Evolutionary conservation across 2,888 invertebrate species (phyloP).

Genomic region (Choristoneura rosaceana): DNA sequence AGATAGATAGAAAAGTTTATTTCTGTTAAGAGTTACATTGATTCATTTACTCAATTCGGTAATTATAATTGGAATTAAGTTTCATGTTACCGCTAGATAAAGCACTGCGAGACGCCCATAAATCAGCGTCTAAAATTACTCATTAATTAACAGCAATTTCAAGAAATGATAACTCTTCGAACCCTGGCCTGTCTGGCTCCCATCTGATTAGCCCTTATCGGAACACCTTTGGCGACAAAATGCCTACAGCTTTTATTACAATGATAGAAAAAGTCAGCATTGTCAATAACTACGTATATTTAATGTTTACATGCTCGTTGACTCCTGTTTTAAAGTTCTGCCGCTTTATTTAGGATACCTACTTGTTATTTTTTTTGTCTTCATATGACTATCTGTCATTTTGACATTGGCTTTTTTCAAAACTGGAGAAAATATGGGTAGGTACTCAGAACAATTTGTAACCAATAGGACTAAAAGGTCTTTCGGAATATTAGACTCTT

Average conservation of each 20-base stretch:
- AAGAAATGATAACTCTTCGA: not conserved
- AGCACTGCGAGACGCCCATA: not conserved
- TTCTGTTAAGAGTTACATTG: too few species aligned
- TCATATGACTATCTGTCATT: too few species aligned
- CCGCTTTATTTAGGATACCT: too few species aligned
- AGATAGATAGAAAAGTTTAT: too few species aligned
- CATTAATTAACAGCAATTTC: slow-evolving; percentile 9
- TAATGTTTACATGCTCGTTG: not conserved
- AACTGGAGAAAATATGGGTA: too few species aligned
- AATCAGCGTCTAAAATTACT: slow-evolving; percentile 1
- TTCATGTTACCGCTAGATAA: not conserved
- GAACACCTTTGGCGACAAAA: not conserved
- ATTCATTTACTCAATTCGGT: not conserved
- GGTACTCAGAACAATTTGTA: too few species aligned
- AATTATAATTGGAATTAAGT: not conserved
- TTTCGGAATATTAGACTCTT: too few species aligned
- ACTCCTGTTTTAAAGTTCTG: not conserved
- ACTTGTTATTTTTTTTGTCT: too few species aligned
- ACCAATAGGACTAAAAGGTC: too few species aligned
- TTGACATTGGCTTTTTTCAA: too few species aligned
- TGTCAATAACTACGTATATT: not conserved
- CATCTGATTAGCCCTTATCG: not conserved
- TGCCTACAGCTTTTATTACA: not conserved
- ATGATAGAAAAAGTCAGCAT: not conserved
- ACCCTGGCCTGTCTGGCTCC: not conserved